Percentiles rank a stretch among this genome's conserved stretches.
These are phyloP conservation scores for Sesamia inferens DNA, from an alignment of 2,888 invertebrate genomes.

Conservation along the genomic window DNA sequence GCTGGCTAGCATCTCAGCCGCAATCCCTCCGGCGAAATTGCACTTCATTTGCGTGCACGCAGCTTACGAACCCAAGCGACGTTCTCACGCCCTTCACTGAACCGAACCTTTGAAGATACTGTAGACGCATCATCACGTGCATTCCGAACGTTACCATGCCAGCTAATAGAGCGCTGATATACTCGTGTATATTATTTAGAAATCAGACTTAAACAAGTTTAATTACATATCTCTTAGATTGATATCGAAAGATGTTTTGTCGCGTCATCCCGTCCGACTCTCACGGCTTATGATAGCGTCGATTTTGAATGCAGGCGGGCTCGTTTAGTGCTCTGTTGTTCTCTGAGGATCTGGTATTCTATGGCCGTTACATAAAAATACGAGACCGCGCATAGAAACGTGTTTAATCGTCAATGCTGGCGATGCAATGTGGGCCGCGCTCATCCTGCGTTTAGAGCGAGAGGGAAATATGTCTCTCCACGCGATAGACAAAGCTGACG, in stretches of 20 bases:
- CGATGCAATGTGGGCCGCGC: conserved; percentile 77
- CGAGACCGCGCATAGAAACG: conserved; percentile 88
- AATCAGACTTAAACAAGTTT: conserved; percentile 70
- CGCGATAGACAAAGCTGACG: conserved; percentile 76
- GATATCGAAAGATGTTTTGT: conserved; percentile 74
- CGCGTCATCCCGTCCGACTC: conserved; percentile 78
- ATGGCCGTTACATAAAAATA: conserved; percentile 78
- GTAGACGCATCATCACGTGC: conserved; percentile 67
- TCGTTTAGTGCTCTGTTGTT: conserved; percentile 75
- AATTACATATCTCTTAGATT: conserved; percentile 75
- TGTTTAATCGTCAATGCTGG: conserved; percentile 86
- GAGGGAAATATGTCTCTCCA: conserved; percentile 72
- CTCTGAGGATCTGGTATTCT: conserved; percentile 59
- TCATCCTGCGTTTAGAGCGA: conserved; percentile 79
- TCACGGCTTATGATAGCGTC: conserved; percentile 72
- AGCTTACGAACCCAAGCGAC: conserved; percentile 73
- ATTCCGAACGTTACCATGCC: conserved; percentile 63
- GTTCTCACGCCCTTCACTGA: conserved; percentile 81
- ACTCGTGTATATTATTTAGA: conserved; percentile 73
- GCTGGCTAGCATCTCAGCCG: conserved; percentile 74
- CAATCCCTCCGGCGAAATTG: conserved; percentile 82
- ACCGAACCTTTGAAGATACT: conserved; percentile 68
- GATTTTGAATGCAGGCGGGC: conserved; percentile 76
- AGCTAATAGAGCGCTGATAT: conserved; percentile 75
- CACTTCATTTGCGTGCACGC: conserved; percentile 85